Evolutionary conservation across 2,797 vertebrate species (phyloP), one percentile per base, ranked within the genome.

Genomic region (Platyrinchus mystaceus): DNA sequence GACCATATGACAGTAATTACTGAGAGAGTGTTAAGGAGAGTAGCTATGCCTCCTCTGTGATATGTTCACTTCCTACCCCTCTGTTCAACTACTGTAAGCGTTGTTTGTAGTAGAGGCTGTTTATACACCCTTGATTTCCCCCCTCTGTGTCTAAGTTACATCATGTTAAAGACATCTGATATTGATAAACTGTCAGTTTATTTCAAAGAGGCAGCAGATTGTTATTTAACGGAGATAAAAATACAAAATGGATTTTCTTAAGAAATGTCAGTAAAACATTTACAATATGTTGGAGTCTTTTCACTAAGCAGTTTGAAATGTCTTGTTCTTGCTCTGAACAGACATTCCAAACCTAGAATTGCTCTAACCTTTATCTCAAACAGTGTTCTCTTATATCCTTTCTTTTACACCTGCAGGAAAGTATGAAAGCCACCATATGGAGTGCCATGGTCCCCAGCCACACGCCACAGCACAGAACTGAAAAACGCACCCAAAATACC

Each of bases 261-360:
- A 96, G 79, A 97, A 97, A 97, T 95, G 95, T 91, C 96, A 96
- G 89, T 96, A 95, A 97, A 96, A 94, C 94, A 90, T 94, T 96
- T 94, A 92, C 94, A 96, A 88, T 94, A 92, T 92, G 93, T 73
- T 97, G 83, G 34, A 88, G 50, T 60, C 66, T 94, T 93, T 95
- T 75, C 66, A 56, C 76, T 44, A 63, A 92, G 84, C 55, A 88
- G 64, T 92, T 73, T 68, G 70, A 97, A 97, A 93, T 91, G 73
- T 67, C 84, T 96, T 93, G 70, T 52, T 94, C 78, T 81, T 95
- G 84, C 50, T 92, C 74, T 53, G 60, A 79, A 84, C 49, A 90
- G 95, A 68, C 84, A 95, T 78, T 91, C 96, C 84, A 92, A 93
- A 90, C 77, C 78, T 81, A 94, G 90, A 81, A 88, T 77, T 86